Conservation (phyloP, 2,113 vertebrate genomes). For the Mustela lutreola region DNA sequence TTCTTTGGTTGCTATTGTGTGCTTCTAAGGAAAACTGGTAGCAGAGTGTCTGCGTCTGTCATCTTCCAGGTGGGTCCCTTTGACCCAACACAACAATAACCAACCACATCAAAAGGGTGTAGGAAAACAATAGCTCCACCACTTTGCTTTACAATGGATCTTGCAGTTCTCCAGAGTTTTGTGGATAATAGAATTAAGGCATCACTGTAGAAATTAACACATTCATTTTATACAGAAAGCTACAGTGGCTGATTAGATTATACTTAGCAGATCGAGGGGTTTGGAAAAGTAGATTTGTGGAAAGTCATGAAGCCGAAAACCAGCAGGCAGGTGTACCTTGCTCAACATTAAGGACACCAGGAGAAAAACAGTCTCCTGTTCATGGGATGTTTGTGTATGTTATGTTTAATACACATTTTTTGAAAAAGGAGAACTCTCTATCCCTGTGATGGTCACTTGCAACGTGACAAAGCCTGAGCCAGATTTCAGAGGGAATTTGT, state of each 20-base stretch:
- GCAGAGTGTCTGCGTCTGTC: constrained; percentile 52
- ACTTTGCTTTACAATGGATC: constrained; percentile 14
- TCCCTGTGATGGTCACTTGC: constrained; percentile 58
- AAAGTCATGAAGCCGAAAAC: constrained; percentile 78
- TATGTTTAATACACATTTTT: constrained; percentile 54
- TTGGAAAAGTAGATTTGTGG: constrained; percentile 54
- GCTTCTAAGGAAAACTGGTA: constrained; percentile 80
- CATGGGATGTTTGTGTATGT: constrained; percentile 50
- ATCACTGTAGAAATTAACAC: constrained; percentile 65
- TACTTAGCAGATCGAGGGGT: constrained; percentile 39
- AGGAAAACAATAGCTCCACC: constrained; percentile 50
- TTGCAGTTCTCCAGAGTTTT: constrained; percentile 48
- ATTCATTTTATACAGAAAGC: constrained; percentile 22
- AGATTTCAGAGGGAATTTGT: constrained; percentile 64
- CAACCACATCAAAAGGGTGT: constrained; percentile 68
- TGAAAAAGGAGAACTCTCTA: background rate
- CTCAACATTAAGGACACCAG: constrained; percentile 68
- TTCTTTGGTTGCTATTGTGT: constrained; percentile 48
- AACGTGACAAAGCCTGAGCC: constrained; percentile 13
- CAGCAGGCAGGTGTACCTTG: constrained; percentile 72
- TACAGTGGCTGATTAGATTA: constrained; percentile 72
- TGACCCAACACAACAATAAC: constrained; percentile 67
- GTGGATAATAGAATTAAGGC: constrained; percentile 63
- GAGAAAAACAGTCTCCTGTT: constrained; percentile 55
- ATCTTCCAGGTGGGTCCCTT: constrained; percentile 61